Base-by-base conservation (phyloP, 2,888 invertebrate genomes). In the Ametastegia equiseti region DNA sequence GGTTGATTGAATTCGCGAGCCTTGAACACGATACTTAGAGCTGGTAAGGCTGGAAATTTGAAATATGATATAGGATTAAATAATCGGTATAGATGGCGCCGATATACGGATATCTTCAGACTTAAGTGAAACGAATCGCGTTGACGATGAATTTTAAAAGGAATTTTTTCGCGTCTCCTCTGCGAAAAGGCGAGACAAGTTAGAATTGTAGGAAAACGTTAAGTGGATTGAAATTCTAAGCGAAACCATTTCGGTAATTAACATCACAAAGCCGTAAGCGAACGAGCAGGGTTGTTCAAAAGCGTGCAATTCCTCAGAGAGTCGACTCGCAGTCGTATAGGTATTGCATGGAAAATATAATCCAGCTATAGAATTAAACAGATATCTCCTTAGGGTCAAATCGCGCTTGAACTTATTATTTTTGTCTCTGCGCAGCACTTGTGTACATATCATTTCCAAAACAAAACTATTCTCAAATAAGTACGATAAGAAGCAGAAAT, bases 381-480 rank as follows among this genome's bases (percentile, higher is more conserved):
- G 69, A 71, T 23, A 54, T 54, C n/a, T 33, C 36, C 54, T 13
- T n/a, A 33, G 54, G 75, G 75, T 75, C 36, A 54, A 54, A 75
- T 33, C 54, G 36, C 19, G 54, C 50, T 75, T 54, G 36, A 54
- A 75, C 54, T 2, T 54, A 75, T 75, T 75, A 36, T 54, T 33
- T 75, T 75, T 15, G 27, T 36, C 15, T 13, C 30, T 47, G 13
- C 13, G 39, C 36, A 42, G 23, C 7, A 23, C 9, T 2, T n/a
- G 36, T 36, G n/a, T n/a, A n/a, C n/a, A 39, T 67, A 30, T 60
- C 30, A 60, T 67, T 67, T 19, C 13, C 4, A 67, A 19, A 36
- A 30, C 67, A n/a, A n/a, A n/a, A n/a, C n/a, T n/a, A n/a, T n/a
- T n/a, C n/a, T n/a, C n/a, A n/a, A n/a, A n/a, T n/a, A n/a, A n/a